A percentile compares a stretch with the other conserved stretches of the same genome.
Evolutionary conservation across 2,797 vertebrate species (phyloP).

Genomic region (Champsocephalus esox): DNA sequence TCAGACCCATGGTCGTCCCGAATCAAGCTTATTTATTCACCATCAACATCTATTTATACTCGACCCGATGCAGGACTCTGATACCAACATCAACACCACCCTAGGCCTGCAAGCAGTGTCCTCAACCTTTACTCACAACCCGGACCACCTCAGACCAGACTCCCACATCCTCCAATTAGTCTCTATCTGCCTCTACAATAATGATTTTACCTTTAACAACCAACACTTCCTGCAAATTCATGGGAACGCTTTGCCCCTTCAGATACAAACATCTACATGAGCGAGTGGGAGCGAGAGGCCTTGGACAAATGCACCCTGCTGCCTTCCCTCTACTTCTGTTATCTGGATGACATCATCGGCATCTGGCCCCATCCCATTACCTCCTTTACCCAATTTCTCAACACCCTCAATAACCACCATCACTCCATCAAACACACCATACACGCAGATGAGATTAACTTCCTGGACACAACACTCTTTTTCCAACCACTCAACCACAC

Average conservation of each 20-base stretch:
- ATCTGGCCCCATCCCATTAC: not conserved
- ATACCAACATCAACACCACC: not conserved
- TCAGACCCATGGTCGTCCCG: not conserved
- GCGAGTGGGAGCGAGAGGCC: not conserved
- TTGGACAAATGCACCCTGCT: not conserved
- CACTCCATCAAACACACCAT: no score
- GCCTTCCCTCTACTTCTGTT: not conserved
- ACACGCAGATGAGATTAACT: no score
- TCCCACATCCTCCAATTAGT: not conserved
- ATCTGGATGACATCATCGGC: not conserved
- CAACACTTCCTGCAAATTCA: not conserved
- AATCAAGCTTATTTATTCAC: not conserved
- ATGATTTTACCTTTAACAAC: not conserved
- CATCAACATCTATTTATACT: not conserved
- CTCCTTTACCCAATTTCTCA: no score
- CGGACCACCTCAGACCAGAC: not conserved
- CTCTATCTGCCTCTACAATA: no score
- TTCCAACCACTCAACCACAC: not conserved
- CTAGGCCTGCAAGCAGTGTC: not conserved
- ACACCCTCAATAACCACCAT: no score
- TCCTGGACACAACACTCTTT: not conserved
- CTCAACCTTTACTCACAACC: not conserved
- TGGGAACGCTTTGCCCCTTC: not conserved
- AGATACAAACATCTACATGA: not conserved
- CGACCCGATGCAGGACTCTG: no score